A percentile compares a stretch with the other conserved stretches of the same genome.
Evolutionary conservation across 2,113 vertebrate genomes (phyloP).

Genomic region (Malurus cyaneus): DNA sequence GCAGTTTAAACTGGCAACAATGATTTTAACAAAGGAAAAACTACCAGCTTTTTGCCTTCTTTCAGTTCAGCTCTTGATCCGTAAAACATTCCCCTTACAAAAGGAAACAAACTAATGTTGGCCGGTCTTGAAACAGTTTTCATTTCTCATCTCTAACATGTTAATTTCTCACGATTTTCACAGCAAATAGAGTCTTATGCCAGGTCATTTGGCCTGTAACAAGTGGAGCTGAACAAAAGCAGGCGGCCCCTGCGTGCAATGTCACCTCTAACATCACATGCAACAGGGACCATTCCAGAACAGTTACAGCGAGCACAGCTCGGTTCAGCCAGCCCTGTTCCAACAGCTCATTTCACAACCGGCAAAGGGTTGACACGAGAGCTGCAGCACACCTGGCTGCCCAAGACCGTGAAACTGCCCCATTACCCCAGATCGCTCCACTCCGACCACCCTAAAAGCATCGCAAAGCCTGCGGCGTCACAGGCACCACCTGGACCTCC

Average conservation of each 20-base stretch:
- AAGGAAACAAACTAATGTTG: not conserved
- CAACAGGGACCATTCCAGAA: slow-evolving; percentile 10
- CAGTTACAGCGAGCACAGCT: not conserved
- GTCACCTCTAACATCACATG: slow-evolving; percentile 47
- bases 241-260: not conserved
- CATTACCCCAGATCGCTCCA: rapidly evolving
- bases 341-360: not conserved
- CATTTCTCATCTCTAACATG: not conserved
- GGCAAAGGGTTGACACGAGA: rapidly evolving
- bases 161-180: not conserved
- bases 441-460: not conserved
- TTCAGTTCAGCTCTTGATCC: not conserved
- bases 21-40: not conserved
- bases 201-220: not conserved
- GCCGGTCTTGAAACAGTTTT: not conserved
- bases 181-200: rapidly evolving
- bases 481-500: not conserved
- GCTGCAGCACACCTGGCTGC: not conserved
- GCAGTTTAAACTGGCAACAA: not conserved
- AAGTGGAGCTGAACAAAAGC: slow-evolving; percentile 18
- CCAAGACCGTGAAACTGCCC: not conserved
- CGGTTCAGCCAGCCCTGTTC: not conserved
- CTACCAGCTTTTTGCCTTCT: not conserved
- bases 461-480: rapidly evolving
- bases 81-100: not conserved